These are phyloP conservation scores for Lucilia cuprina DNA, from an alignment of 1,140 invertebrate species.

Conservation along the genomic window DNA sequence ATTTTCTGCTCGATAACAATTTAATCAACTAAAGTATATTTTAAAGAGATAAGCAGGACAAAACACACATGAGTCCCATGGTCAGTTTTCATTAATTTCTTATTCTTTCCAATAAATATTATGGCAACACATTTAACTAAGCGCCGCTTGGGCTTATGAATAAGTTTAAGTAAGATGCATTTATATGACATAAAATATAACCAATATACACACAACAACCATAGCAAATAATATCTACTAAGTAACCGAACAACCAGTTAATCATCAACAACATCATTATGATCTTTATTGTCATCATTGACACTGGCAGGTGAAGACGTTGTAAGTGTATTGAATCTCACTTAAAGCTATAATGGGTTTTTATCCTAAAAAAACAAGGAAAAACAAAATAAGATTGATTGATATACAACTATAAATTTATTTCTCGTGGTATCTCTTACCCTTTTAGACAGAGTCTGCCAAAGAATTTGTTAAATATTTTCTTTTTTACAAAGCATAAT, in stretches of 20 bases:
- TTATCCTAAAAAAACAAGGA: neutral
- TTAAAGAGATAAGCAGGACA: too few relatives aligned
- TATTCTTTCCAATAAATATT: too few relatives aligned
- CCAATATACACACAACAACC: neutral
- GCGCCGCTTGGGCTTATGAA: too few relatives aligned
- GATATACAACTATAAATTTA: neutral
- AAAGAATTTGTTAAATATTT: too few relatives aligned
- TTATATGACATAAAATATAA: neutral
- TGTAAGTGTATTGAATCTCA: neutral
- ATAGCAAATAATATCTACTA: neutral
- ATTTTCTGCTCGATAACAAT: neutral
- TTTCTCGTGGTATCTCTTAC: neutral
- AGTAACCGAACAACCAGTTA: too few relatives aligned
- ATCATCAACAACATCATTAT: neutral
- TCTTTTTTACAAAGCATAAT: too few relatives aligned
- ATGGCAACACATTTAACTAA: neutral
- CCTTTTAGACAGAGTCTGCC: too few relatives aligned
- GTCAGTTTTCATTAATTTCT: too few relatives aligned
- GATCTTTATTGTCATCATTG: neutral
- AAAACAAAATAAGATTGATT: neutral
- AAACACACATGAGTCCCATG: too few relatives aligned
- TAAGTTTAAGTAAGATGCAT: neutral
- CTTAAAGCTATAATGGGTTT: neutral
- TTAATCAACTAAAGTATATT: neutral
- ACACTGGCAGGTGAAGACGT: neutral